phyloP scores from a whole-genome alignment of 2,113 vertebrate species.

The Antigone vipio region DNA sequence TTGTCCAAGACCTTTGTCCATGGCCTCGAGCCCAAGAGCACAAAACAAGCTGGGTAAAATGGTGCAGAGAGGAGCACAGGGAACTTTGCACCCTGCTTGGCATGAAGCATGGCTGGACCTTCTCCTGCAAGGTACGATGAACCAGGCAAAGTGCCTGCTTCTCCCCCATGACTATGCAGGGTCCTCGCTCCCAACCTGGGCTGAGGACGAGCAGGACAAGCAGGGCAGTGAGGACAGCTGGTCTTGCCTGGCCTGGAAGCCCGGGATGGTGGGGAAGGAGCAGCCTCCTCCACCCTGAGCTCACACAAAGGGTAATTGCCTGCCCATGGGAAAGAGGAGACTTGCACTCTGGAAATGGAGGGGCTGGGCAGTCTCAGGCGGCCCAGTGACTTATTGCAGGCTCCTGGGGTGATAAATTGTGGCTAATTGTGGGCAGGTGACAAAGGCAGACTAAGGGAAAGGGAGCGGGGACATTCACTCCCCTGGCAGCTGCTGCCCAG shows the following conservation, averaged over 20 bases:
- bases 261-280: not conserved
- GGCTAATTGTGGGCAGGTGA: slow-evolving; percentile 60
- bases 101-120: not conserved
- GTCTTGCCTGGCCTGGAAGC: not conserved
- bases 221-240: not conserved
- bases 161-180: not conserved
- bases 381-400: slow-evolving; percentile 45
- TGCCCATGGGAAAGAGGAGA: slow-evolving; percentile 29
- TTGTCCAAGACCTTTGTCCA: not conserved
- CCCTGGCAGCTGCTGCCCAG: slow-evolving; percentile 50
- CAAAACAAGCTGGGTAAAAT: not conserved
- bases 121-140: not conserved
- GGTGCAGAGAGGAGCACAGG: not conserved
- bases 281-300: not conserved
- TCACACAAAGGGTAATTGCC: slow-evolving; percentile 1
- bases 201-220: not conserved
- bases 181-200: not conserved
- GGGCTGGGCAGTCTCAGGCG: not conserved
- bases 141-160: not conserved
- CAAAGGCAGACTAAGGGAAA: slow-evolving; percentile 48
- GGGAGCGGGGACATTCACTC: not conserved
- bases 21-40: not conserved
- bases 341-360: not conserved
- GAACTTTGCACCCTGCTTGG: not conserved
- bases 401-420: slow-evolving; percentile 53